Conservation (phyloP, 1,140 invertebrate genomes). For the Fopius arisanus region DNA sequence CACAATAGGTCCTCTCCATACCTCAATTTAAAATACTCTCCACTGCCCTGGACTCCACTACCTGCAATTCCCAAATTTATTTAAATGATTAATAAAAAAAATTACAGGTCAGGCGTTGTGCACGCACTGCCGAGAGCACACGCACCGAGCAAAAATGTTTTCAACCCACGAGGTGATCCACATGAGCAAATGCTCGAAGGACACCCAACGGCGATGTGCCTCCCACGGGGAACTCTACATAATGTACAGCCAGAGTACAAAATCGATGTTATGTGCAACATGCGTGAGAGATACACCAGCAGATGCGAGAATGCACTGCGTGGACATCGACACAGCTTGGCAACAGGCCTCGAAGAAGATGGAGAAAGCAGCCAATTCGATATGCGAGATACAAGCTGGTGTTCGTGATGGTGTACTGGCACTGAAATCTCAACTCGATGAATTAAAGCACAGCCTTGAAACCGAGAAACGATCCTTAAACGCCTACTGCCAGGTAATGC, state of each 20-base stretch:
- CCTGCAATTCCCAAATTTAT: no score
- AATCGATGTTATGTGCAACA: slow-evolving; percentile 75
- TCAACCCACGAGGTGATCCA: slow-evolving; percentile 75
- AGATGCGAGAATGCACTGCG: slow-evolving; percentile 72
- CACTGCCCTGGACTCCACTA: no score
- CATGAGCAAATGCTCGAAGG: slow-evolving; percentile 75
- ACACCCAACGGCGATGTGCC: slow-evolving; percentile 72
- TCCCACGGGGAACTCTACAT: slow-evolving; percentile 76
- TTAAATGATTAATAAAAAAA: no score
- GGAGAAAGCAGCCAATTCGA: slow-evolving; percentile 67
- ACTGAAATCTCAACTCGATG: slow-evolving; percentile 73
- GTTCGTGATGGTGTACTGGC: slow-evolving; percentile 72
- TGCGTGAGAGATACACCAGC: slow-evolving; percentile 74
- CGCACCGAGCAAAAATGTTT: slow-evolving; percentile 79
- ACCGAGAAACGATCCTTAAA: slow-evolving; percentile 73
- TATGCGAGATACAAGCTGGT: slow-evolving; percentile 70
- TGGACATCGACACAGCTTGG: slow-evolving; percentile 79
- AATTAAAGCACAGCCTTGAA: slow-evolving; percentile 72
- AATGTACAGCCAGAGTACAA: slow-evolving; percentile 75
- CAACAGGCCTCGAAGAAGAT: slow-evolving; percentile 73
- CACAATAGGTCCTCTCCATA: no score
- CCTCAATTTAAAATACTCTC: no score
- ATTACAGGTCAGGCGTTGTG: slow-evolving; percentile 76
- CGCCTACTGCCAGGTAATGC: slow-evolving; percentile 73
- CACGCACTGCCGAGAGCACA: slow-evolving; percentile 73